phyloP scores from a whole-genome alignment of 2,113 vertebrate species.

The Copsychus sechellarum region DNA sequence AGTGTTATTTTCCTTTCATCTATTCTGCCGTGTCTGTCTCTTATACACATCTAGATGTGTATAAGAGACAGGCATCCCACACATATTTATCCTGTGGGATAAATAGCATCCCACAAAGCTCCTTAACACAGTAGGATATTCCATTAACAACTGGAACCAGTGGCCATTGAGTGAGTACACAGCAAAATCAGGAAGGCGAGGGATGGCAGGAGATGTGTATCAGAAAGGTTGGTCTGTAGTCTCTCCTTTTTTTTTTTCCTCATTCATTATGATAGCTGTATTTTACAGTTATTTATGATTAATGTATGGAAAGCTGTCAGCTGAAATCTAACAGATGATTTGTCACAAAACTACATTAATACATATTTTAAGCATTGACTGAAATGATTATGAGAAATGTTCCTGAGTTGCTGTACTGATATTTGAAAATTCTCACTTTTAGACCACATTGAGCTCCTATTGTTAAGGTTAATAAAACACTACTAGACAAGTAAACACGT shows the following conservation, averaged over 20 bases:
- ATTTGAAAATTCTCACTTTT: constrained; percentile 15
- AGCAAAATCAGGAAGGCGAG: constrained; percentile 3
- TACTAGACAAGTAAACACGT: not conserved
- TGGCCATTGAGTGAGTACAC: constrained; percentile 23
- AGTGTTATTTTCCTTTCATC: constrained; percentile 48
- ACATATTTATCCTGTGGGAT: no score
- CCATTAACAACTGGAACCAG: constrained; percentile 57
- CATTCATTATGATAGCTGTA: not conserved
- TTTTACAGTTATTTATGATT: constrained; percentile 73
- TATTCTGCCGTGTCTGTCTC: constrained; percentile 48
- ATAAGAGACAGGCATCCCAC: no score
- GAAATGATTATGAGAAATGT: constrained; percentile 40
- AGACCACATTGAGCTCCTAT: not conserved
- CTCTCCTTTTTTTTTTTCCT: constrained; percentile 12
- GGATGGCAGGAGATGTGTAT: not conserved
- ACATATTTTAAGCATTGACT: constrained; percentile 43
- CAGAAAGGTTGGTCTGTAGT: constrained; percentile 49
- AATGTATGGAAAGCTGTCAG: constrained; percentile 62
- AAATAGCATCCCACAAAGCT: constrained; percentile 69
- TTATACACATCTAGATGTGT: no score
- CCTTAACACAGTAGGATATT: constrained; percentile 58
- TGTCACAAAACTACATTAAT: constrained; percentile 66
- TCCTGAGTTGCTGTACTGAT: not conserved
- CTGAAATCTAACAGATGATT: constrained; percentile 74
- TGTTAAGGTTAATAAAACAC: constrained; percentile 18